A percentile compares a stretch with the other conserved stretches of the same genome.
These are phyloP conservation scores for Nymphalis c-album DNA, from an alignment of 2,888 invertebrate genomes.

Conservation along the genomic window DNA sequence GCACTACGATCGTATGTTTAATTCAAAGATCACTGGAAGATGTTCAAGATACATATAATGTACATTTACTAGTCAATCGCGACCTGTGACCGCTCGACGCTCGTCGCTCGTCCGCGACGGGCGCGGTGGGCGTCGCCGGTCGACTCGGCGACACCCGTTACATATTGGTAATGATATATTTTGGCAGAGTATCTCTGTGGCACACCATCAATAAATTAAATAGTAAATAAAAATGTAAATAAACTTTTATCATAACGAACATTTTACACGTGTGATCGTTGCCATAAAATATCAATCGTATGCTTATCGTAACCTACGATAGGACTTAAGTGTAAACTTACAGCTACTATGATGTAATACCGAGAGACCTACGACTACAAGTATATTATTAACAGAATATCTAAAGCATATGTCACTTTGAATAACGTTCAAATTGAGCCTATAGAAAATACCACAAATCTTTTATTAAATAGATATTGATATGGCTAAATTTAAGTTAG, in stretches of 20 bases:
- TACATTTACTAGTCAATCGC: conserved; percentile 56
- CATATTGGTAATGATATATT: conserved; percentile 79
- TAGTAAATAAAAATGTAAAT: conserved; percentile 80
- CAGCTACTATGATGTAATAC: conserved; percentile 75
- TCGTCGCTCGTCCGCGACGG: conserved; percentile 39
- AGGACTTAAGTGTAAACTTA: conserved; percentile 72
- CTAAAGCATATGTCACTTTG: conserved; percentile 82
- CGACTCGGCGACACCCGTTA: conserved; percentile 54
- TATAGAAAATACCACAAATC: conserved; percentile 82
- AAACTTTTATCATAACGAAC: conserved; percentile 78
- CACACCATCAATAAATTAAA: conserved; percentile 81
- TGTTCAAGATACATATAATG: conserved; percentile 66
- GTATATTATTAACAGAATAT: conserved; percentile 82
- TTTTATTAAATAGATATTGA: conserved; percentile 82
- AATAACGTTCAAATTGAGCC: conserved; percentile 82
- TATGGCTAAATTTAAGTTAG: conserved; percentile 83
- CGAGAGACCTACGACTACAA: conserved; percentile 78
- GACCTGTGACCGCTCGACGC: conserved; percentile 53
- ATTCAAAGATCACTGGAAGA: conserved; percentile 79
- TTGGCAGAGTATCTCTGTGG: conserved; percentile 82
- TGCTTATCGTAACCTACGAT: conserved; percentile 71
- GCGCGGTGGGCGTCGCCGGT: conserved; percentile 38
- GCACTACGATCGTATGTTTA: conserved; percentile 65
- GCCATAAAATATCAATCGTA: conserved; percentile 78
- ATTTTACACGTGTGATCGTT: conserved; percentile 78